Base-by-base conservation (phyloP, 1,140 invertebrate genomes). In the Oscheius sp. region DNA sequence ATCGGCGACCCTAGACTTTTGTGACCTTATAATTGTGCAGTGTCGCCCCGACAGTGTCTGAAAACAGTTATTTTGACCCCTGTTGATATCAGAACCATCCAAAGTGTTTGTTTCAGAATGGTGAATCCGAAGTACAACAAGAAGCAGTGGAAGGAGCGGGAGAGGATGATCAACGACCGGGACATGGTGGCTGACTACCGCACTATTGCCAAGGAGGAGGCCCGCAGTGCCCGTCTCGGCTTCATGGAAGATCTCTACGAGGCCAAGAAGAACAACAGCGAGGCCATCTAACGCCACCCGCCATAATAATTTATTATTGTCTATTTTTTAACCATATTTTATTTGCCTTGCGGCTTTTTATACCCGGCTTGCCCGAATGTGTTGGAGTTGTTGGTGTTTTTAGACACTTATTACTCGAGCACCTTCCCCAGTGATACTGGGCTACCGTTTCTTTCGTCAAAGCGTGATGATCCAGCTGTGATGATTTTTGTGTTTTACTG, bases 181-280 rank as follows among this genome's bases (percentile, higher is more conserved):
- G 61, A 63, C 1, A 63, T 63, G 61, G 61, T n/a, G 35, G 31
- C 61, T 0, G 29, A 34, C 26, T 63, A 63, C 31, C 61, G 61
- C 15, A 63, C 7, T 26, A 63, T 63, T 10, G 7, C 32, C 7
- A 10, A 0, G 13, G 61, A 63, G 31, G 61, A 63, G 61, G 61
- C 61, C 29, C 61, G 61, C 31, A 63, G 61, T 63, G 31, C 61
- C 29, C 32, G 61, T 36, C 61, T 63, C 15, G 61, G 61, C 13
- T 42, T 63, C 18, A 29, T 36, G 36, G 61, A 63, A 26, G 61
- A 63, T 42, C 18, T 63, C 7, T 42, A 18, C 10, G 61, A 63
- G 1, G 61, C 61, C 10, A 63, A 36, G 32, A 63, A 63, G 36
- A 26, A 26, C 7, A 63, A 63, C 10, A 63, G 61, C 1, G 31